phyloP scores from a whole-genome alignment of 2,888 invertebrate genomes.

The Phania funesta region DNA sequence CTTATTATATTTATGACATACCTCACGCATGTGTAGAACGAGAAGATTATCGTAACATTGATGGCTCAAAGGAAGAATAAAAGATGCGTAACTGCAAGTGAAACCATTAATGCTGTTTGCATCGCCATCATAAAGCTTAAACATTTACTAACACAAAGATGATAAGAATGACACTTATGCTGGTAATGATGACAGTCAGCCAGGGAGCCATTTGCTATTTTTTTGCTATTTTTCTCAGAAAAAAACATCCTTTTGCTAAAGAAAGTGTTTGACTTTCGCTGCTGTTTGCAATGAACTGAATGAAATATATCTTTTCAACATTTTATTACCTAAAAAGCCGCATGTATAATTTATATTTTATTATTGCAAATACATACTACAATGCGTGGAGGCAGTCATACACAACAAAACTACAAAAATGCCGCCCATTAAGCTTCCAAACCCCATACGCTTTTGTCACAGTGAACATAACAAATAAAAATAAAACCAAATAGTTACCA shows the following conservation, averaged over 20 bases:
- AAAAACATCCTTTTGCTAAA: neutral
- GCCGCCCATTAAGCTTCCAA: conserved; percentile 32
- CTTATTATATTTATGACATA: conserved; percentile 66
- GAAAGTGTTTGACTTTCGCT: conserved; percentile 66
- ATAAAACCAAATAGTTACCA: conserved; percentile 17
- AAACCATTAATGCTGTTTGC: neutral
- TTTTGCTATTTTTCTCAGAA: too few relatives aligned
- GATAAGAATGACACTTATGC: neutral
- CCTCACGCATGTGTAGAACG: conserved; percentile 58
- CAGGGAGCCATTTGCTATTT: neutral
- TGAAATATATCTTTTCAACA: conserved; percentile 2
- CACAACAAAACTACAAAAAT: conserved; percentile 8
- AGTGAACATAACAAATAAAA: neutral
- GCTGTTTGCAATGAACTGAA: conserved; percentile 1
- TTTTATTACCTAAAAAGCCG: conserved; percentile 32
- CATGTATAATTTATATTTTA: conserved; percentile 54
- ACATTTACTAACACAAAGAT: neutral
- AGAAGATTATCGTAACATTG: conserved; percentile 56
- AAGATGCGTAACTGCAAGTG: conserved; percentile 8
- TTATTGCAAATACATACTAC: conserved; percentile 31
- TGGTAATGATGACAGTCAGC: neutral
- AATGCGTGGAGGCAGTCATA: neutral
- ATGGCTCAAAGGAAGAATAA: conserved; percentile 14
- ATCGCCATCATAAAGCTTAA: neutral
- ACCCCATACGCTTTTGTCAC: conserved; percentile 38